These are phyloP conservation scores for Sebastes nivosus DNA, from an alignment of 2,797 vertebrate genomes.

Conservation along the genomic window DNA sequence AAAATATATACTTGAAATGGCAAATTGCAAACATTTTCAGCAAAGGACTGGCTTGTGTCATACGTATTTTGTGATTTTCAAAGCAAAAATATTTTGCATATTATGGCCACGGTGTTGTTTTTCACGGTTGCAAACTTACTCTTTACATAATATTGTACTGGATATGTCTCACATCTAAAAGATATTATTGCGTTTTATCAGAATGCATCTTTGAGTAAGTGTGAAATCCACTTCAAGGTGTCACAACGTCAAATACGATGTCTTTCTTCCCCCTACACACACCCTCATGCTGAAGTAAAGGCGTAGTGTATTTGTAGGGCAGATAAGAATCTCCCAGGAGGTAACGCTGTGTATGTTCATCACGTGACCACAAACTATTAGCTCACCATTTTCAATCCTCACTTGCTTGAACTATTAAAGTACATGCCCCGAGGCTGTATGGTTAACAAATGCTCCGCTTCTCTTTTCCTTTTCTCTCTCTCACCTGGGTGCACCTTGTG, in stretches of 20 bases:
- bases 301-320: neutral
- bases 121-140: neutral
- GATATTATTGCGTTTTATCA: neutral
- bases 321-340: constrained; percentile 47
- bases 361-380: constrained; percentile 61
- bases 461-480: constrained; percentile 45
- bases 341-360: constrained; percentile 43
- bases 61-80: neutral
- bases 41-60: neutral
- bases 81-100: neutral
- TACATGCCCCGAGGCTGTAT: constrained; percentile 57
- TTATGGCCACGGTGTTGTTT: neutral
- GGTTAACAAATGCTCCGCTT: constrained; percentile 63
- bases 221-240: neutral
- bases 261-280: neutral
- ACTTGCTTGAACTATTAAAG: constrained; percentile 36
- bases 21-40: neutral
- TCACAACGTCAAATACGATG: constrained; percentile 6
- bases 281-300: neutral
- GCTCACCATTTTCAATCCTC: constrained; percentile 42
- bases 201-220: neutral
- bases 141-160: neutral
- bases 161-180: neutral
- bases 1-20: neutral
- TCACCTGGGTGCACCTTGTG: constrained; percentile 60